These are phyloP conservation scores for Alauda arvensis DNA, from an alignment of 2,797 vertebrate genomes.

Conservation along the genomic window DNA sequence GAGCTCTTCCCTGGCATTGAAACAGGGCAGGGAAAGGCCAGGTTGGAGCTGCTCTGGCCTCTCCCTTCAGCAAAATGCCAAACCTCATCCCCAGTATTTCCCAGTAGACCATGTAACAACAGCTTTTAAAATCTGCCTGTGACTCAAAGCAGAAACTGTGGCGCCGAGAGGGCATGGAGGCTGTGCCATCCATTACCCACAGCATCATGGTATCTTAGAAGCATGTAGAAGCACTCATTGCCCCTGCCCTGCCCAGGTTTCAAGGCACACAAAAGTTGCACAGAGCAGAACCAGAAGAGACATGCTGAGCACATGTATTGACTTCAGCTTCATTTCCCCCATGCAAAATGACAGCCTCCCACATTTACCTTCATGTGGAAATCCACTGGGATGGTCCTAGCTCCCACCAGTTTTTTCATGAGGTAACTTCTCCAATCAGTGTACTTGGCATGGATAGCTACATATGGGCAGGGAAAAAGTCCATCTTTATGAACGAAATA, in stretches of 20 bases:
- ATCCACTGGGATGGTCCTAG: conserved; percentile 89
- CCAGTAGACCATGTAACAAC: not conserved
- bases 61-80: not conserved
- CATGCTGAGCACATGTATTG: rapidly evolving
- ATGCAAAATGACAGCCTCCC: not conserved
- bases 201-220: not conserved
- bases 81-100: not conserved
- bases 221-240: not conserved
- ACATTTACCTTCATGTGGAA: conserved; percentile 87
- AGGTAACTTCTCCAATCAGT: conserved; percentile 91
- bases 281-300: not conserved
- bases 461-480: not conserved
- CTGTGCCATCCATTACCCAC: not conserved
- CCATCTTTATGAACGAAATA: not conserved
- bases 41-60: not conserved
- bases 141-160: not conserved
- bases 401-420: conserved; percentile 88
- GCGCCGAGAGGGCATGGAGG: not conserved
- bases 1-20: not conserved
- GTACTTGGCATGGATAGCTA: conserved; percentile 76
- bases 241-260: not conserved
- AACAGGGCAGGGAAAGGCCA: not conserved
- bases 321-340: not conserved
- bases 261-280: not conserved
- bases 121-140: not conserved